Evolutionary conservation across 30 jellyfish, hydroid and myxozoan genomes (phyloP).

Genomic region (Hydractinia symbiolongicarpus): DNA sequence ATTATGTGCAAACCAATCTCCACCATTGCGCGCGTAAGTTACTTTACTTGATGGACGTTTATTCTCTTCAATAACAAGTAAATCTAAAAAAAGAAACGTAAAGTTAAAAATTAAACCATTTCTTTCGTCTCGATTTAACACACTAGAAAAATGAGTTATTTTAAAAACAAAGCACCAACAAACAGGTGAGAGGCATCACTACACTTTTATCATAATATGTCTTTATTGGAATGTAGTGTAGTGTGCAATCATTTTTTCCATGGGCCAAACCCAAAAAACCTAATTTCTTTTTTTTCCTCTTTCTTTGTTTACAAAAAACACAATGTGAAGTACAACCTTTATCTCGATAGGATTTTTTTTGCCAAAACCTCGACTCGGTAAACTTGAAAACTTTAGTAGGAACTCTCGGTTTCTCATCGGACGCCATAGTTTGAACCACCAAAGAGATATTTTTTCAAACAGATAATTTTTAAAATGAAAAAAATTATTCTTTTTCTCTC

Average conservation of each 20-base stretch:
- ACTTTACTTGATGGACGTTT: constrained; percentile 7
- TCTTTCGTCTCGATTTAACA: too few relatives aligned
- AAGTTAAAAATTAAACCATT: neutral
- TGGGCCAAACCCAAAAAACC: neutral
- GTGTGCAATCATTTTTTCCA: neutral
- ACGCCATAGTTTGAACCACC: neutral
- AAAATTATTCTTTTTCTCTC: neutral
- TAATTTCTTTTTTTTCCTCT: too few relatives aligned
- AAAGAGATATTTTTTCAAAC: too few relatives aligned
- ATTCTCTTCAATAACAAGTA: constrained; percentile 39
- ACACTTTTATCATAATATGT: too few relatives aligned
- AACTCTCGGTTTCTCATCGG: neutral
- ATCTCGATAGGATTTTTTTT: constrained; percentile 14
- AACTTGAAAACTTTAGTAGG: constrained; percentile 7
- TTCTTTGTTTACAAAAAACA: neutral
- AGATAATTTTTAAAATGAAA: neutral
- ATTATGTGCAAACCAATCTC: constrained; percentile 39
- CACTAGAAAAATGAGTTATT: too few relatives aligned
- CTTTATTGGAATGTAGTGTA: too few relatives aligned
- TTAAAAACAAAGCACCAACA: too few relatives aligned
- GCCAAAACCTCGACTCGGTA: constrained; percentile 21
- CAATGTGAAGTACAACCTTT: neutral
- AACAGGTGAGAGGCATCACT: too few relatives aligned
- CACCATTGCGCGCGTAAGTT: neutral
- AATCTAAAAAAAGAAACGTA: constrained; percentile 14